Evolutionary conservation across 2,888 invertebrate species (phyloP), one percentile per base, ranked within the genome.

Genomic region (Lottia gigantea): DNA sequence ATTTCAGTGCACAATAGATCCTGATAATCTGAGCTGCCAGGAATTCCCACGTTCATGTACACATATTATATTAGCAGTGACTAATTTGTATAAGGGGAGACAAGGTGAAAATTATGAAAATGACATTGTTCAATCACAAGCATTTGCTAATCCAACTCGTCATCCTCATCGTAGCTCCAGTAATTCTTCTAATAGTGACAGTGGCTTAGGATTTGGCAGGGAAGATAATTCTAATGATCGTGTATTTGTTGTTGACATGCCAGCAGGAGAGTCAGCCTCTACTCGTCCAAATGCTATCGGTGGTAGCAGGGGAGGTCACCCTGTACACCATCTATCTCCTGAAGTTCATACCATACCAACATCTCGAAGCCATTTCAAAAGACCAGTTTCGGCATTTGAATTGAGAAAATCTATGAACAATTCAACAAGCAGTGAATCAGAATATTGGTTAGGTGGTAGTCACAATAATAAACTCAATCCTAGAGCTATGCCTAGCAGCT

Each of bases 11-110:
- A 95, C 95, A 0, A 79, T 83, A 7, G 83, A 86, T 73, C 83
- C 82, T 4, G 77, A 79, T 90, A 82, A 83, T 62, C 86, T 86
- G 90, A 92, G 77, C 15, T 97, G 97, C 85, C 90, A 94, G 70
- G 96, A 97, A 88, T 98, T 97, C 87, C 97, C 97, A 0, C 93
- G 93, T 23, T 95, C 94, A 74, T 95, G 96, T 62, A 91, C 91
- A 71, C 90, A 91, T 31, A 89, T 92, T 31, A 90, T 92, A 14
- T 89, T 90, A 69, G 91, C 91, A 63, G 91, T 92, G 75, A 90
- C 91, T 76, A 90, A 91, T 25, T 87, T 92, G 63, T 92, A 92
- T 79, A 80, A 82, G 49, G 81, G 83, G 67, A 68, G 83, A 23
- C 80, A 82, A n/a, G 81, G 81, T n/a, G 79, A 74, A 12, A 70